Percentiles rank a stretch among this genome's conserved stretches.
phyloP scores from a whole-genome alignment of 2,797 vertebrate genomes.

The Bovichtus diacanthus region DNA sequence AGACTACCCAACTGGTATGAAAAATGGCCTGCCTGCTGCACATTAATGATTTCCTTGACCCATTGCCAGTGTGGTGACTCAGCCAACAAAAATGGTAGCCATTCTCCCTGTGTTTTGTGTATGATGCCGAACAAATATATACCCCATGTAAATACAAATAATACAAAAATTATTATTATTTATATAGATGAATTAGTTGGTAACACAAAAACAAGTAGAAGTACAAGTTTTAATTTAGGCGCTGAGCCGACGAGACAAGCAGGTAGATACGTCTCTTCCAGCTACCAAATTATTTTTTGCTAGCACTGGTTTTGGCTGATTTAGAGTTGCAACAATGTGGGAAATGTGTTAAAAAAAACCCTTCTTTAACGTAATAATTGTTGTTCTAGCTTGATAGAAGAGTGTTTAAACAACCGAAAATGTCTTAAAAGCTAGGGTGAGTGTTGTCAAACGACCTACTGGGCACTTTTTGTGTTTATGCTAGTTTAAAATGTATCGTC shows the following conservation, averaged over 20 bases:
- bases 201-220: neutral
- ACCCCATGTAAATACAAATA: neutral
- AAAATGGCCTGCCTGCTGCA: neutral
- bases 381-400: neutral
- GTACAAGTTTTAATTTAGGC: no score
- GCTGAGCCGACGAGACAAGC: neutral
- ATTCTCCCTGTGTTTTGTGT: neutral
- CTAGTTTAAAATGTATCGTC: neutral
- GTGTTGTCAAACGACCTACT: neutral
- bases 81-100: neutral
- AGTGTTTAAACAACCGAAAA: accelerated
- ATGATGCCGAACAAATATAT: neutral
- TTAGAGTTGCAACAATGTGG: neutral
- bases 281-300: neutral
- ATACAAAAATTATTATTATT: neutral
- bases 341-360: neutral
- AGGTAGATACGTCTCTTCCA: neutral
- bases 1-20: neutral
- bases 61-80: neutral
- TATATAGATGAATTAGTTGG: neutral
- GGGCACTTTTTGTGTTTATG: neutral
- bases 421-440: neutral
- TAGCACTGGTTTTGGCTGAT: neutral
- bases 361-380: neutral
- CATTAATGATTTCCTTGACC: neutral